Conservation (phyloP, 2,888 invertebrate species). For the Drosophila merina region DNA sequence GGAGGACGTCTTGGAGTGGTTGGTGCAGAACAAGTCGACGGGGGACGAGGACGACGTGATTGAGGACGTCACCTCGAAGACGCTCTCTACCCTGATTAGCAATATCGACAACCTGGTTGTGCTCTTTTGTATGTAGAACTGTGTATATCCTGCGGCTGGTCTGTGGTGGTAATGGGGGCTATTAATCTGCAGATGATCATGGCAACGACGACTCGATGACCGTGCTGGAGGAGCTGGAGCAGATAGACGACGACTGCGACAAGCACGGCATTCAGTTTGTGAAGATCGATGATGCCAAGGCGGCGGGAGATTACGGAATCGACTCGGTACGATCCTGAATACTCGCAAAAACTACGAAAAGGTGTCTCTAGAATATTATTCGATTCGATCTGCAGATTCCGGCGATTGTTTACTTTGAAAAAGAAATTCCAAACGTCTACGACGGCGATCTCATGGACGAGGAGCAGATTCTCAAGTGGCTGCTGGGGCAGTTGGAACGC, state of each 20-base stretch:
- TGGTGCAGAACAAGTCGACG: constrained; percentile 95
- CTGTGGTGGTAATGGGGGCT: constrained; percentile 15
- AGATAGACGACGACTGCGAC: constrained; percentile 97
- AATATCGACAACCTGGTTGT: constrained; percentile 96
- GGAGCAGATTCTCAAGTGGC: constrained; percentile 94
- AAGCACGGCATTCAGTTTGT: constrained; percentile 96
- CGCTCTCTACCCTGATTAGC: constrained; percentile 93
- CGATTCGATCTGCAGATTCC: constrained; percentile 85
- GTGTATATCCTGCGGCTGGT: constrained; percentile 1
- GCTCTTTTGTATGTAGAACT: constrained; percentile 91
- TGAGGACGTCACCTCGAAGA: constrained; percentile 96
- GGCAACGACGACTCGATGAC: constrained; percentile 94
- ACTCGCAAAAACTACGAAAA: neutral
- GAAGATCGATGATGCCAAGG: constrained; percentile 93
- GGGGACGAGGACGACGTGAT: constrained; percentile 97
- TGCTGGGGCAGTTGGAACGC: constrained; percentile 93
- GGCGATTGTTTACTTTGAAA: constrained; percentile 96
- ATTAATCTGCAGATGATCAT: constrained; percentile 90
- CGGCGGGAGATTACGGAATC: constrained; percentile 94
- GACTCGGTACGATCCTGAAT: constrained; percentile 85
- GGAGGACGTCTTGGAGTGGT: constrained; percentile 96
- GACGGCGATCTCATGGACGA: constrained; percentile 96
- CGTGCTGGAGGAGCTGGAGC: constrained; percentile 93
- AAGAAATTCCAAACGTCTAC: constrained; percentile 95
- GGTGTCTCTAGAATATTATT: constrained; percentile 17